phyloP scores from a whole-genome alignment of 2,888 invertebrate species.

The Hydroisotoma schaefferi region DNA sequence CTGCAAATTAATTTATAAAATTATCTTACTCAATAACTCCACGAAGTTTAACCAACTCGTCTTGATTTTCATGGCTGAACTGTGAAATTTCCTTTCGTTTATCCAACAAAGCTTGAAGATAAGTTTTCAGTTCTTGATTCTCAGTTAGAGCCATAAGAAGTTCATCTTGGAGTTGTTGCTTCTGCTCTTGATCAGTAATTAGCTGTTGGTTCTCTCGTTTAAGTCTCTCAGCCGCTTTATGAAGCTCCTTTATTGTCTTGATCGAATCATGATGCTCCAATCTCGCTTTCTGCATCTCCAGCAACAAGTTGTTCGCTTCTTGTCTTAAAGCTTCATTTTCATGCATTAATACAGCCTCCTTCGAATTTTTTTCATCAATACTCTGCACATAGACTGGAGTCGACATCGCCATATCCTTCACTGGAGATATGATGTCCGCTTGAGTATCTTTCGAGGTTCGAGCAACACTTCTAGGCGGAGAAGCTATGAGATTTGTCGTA shows the following conservation, averaged over 20 bases:
- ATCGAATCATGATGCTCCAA: constrained; percentile 31
- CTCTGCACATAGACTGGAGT: neutral
- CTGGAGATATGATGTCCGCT: neutral
- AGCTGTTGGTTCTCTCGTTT: constrained; percentile 28
- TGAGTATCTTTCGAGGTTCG: neutral
- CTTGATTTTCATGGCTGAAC: constrained; percentile 15
- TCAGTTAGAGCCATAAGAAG: constrained; percentile 26
- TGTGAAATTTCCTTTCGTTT: constrained; percentile 10
- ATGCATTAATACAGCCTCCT: too few relatives aligned
- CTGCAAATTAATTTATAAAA: neutral
- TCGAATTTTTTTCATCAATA: constrained; percentile 1
- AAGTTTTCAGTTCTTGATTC: constrained; percentile 31
- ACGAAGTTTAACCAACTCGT: constrained; percentile 29
- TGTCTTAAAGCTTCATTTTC: constrained; percentile 27
- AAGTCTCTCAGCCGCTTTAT: constrained; percentile 32
- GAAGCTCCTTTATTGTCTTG: constrained; percentile 34
- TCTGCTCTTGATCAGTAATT: constrained; percentile 27
- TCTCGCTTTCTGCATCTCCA: constrained; percentile 31
- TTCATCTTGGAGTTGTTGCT: constrained; percentile 29
- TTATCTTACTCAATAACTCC: constrained; percentile 36
- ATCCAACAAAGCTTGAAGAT: constrained; percentile 21
- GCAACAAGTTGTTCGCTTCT: constrained; percentile 17
- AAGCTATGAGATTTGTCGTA: too few relatives aligned
- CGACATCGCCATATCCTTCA: neutral
- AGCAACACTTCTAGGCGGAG: neutral